phyloP scores from a whole-genome alignment of 2,888 invertebrate genomes.

The Monoplex corrugatus region DNA sequence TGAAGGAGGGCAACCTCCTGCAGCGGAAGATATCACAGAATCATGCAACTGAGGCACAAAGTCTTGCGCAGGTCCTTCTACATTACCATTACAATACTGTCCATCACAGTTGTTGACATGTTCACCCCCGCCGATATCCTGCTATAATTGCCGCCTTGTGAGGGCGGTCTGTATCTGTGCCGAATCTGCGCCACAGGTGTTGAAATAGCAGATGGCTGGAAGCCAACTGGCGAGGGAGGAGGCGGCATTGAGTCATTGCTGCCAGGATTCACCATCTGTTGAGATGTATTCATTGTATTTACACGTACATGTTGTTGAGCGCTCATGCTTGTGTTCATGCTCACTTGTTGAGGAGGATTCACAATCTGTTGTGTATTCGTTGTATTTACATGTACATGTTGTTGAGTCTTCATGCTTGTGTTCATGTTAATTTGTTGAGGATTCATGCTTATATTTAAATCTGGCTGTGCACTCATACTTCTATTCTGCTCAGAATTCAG shows the following conservation, averaged over 20 bases:
- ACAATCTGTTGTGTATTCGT: neutral
- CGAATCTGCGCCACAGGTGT: slow-evolving; percentile 46
- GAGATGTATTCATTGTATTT: neutral
- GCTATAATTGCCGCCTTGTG: slow-evolving; percentile 24
- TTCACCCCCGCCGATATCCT: neutral
- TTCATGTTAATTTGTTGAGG: too few relatives aligned
- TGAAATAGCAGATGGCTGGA: slow-evolving; percentile 52
- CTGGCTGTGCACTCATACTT: too few relatives aligned
- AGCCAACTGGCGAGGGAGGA: slow-evolving; percentile 39
- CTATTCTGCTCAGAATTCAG: too few relatives aligned
- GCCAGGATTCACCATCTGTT: slow-evolving; percentile 14
- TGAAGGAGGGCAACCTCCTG: slow-evolving; percentile 34
- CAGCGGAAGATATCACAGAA: slow-evolving; percentile 21
- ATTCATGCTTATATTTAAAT: slow-evolving; percentile 43
- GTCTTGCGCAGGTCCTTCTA: slow-evolving; percentile 28
- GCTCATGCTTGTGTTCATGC: slow-evolving; percentile 42
- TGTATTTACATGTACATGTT: slow-evolving; percentile 43
- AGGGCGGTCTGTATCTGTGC: neutral
- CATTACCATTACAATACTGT: too few relatives aligned
- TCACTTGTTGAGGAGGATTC: too few relatives aligned
- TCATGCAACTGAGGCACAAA: slow-evolving; percentile 28
- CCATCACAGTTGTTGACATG: neutral
- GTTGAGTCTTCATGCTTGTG: slow-evolving; percentile 38
- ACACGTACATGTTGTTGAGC: slow-evolving; percentile 46
- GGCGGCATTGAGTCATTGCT: neutral